Evolutionary conservation across 2,797 vertebrate species (phyloP), one percentile per base, ranked within the genome.

Genomic region (Taeniopygia guttata): DNA sequence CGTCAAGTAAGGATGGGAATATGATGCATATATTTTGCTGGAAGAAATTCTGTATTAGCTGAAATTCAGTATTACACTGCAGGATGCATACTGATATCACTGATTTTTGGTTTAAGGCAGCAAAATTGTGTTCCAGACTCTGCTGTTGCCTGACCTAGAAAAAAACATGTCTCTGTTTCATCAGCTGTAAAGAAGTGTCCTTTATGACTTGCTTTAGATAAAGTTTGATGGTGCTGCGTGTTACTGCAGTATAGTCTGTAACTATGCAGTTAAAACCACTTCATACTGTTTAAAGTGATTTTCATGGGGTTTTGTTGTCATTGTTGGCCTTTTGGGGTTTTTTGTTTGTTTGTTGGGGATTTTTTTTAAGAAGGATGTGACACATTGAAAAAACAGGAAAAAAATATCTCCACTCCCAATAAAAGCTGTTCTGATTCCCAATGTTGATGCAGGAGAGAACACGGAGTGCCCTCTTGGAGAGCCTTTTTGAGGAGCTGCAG

Each of bases 401-500:
- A 43, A 78, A n/a, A 14, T 22, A 10, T 30, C 8, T 70, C 11
- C 0, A 0, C 5, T 83, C 23, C 14, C 4, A 63, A 0, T 59
- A 25, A 79, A 36, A 69, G 23, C 16, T 73, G 8, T 60, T 92
- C 67, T 73, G 11, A n/a, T 64, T 93, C 43, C 27, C 8, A 13
- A 63, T 62, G 40, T 36, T 77, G 62, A 17, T 84, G 45, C 89
- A 99, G 99, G 99, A 99, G 94, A 98, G 99, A 38, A 99, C 99
- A 2, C 98, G 99, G 17, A 98, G 98, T 12, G 98, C 99, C 49
- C 98, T 99, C 72, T 84, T 99, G 96, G 99, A 99, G 97, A 99
- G 98, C 2, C 97, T 99, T 75, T 99, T 99, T 52, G 99, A 99
- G 95, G 99, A 99, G 97, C 94, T 99, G 72, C 98, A 98, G 96